Base-by-base conservation (phyloP, 1,140 invertebrate genomes). In the Brachionus paranguensis region DNA sequence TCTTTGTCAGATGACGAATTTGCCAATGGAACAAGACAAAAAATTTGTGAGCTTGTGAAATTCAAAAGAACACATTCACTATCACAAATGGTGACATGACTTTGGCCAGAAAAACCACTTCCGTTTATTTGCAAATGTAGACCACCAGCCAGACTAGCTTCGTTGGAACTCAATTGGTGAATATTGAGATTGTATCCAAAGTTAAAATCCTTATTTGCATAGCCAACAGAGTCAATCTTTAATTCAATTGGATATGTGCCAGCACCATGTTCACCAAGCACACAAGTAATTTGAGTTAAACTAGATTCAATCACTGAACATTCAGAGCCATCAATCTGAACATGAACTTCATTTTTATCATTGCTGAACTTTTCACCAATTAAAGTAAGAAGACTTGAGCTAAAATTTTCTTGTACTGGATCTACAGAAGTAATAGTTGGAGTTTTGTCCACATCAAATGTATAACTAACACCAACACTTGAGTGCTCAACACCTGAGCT, bases 271-370 rank as follows among this genome's bases (percentile, higher is more conserved):
- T 50, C 64, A 27, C 65, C 65, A 53, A 86, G 53, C 2, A 53
- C 27, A 84, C 87, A 87, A 4, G 84, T 53, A 4, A 87, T 86
- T 11, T 50, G 6, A 27, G 17, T 76, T 37, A 24, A 12, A 12
- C 6, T 76, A 0, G 72, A 76, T 4, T 11, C 2, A 12, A 17
- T 50, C 1, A 76, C 24, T 20, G 8, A 3, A 76, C 72, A 76
- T 27, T 24, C 24, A 47, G 72, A 27, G 12, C 41, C 45, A 14
- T 50, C 27, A 27, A 76, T 76, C 4, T 47, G 6, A 24, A 76
- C 45, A 76, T 76, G 41, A 12, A 76, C 72, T 50, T 76, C 72
- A 27, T 24, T 47, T 50, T 24, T n/a, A 50, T 24, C 27, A 14
- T 4, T 76, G 4, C 43, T 37, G 33, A 76, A 76, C 27, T 76